Conservation (phyloP, 1,140 invertebrate species). For the Muscidifurax raptorellus region DNA sequence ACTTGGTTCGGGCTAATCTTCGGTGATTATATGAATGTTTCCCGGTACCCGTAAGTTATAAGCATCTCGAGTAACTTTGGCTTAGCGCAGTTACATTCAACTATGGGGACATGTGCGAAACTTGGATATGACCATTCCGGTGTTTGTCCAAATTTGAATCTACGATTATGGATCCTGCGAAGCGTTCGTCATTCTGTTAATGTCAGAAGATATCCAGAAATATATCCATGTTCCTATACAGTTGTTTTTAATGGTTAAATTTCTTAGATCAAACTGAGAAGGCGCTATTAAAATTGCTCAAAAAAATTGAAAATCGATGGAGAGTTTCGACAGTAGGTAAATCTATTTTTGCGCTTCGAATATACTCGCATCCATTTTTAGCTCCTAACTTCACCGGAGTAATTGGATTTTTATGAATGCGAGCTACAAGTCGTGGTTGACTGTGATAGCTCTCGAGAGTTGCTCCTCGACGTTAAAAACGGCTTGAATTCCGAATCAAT, state of each 20-base stretch:
- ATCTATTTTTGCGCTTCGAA: neutral
- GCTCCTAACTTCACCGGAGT: neutral
- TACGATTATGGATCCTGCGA: neutral
- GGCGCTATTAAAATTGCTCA: no score
- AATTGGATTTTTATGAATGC: neutral
- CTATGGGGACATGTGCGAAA: neutral
- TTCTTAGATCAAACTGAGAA: no score
- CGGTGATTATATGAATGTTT: neutral
- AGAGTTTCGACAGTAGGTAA: no score
- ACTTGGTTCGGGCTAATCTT: neutral
- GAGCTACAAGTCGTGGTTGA: neutral
- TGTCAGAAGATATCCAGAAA: no score
- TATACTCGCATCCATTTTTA: neutral
- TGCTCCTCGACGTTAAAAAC: slow-evolving; percentile 20
- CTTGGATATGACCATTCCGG: neutral
- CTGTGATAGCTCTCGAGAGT: slow-evolving; percentile 8
- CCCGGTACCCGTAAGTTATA: neutral
- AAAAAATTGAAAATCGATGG: no score
- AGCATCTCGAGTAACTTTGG: neutral
- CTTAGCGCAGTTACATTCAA: neutral
- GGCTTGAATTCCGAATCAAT: slow-evolving; percentile 36
- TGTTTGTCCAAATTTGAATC: neutral
- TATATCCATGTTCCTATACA: no score
- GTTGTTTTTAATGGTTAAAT: no score
- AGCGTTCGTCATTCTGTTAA: neutral